Evolutionary conservation across 1,140 invertebrate species (phyloP), one percentile per base, ranked within the genome.

Genomic region (Penaeus japonicus): DNA sequence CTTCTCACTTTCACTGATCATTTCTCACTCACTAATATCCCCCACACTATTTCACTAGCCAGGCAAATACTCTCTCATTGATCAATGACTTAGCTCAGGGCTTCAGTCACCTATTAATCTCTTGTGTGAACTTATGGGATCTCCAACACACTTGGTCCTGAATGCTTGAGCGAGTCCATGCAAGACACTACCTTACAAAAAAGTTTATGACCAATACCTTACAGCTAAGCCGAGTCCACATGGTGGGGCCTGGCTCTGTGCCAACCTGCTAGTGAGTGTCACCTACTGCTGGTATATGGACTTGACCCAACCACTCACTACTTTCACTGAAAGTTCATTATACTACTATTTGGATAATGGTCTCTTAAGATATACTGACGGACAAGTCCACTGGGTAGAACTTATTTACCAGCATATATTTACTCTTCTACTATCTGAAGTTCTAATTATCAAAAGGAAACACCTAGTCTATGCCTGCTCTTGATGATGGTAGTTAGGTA

Each of bases 251-350:
- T 89, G 87, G 87, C 87, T 84, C 87, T 80, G 75, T 77, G 30
- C 54, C 82, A 89, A 89, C 87, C 87, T 89, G 82, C 87, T 89
- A 89, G 87, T 84, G 87, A 89, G 87, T 84, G 87, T 62, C 87
- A 89, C 81, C 73, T 55, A 62, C 32, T 65, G 86, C 86, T 83
- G 79, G 65, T 77, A 73, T 53, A 78, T 84, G 62, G 75, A 89
- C 83, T 84, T 84, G 77, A 70, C 39, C 53, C 70, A 84, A 59
- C 65, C 78, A 87, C 73, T 79, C 84, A 80, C 84, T 86, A 86
- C 84, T 87, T 75, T 81, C 85, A 87, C 85, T 55, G 30, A 79
- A 87, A 81, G 85, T 87, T 70, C 85, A 35, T 84, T 70, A 87
- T 87, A 82, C 85, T 73, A 75, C 78, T 82, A 87, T 70, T 87